Evolutionary conservation across 2,888 invertebrate species (phyloP), one percentile per base, ranked within the genome.

Genomic region (Aphelenchoides bicaudatus): DNA sequence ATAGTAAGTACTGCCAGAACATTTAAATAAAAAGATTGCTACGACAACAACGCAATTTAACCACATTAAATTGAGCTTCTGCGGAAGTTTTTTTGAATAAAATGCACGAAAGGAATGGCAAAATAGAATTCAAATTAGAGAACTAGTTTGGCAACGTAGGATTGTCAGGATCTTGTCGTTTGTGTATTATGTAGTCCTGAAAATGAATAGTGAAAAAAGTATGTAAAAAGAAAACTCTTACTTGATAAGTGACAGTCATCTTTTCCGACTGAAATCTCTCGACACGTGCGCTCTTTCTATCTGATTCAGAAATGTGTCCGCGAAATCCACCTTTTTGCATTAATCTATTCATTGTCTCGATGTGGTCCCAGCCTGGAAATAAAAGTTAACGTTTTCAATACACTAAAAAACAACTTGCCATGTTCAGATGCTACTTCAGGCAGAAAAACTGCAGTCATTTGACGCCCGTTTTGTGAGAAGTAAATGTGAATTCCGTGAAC

Each of bases 371-470:
- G 75, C 94, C 94, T 94, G 82, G 23, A 83, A 58, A 39, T 13
- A 62, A 48, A 8, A 16, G 46, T 43, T 51, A 13, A 50, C 3
- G 3, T 3, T 59, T 3, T 6, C 25, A 51, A 13, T 8, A 39
- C 19, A 58, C 47, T n/a, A 61, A 2, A n/a, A 34, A 59, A 58
- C 21, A 16, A n/a, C 59, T 39, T 80, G 90, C 93, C 96, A 88
- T 98, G 96, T 82, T 98, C 96, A 55, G 88, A 86, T 70, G 96
- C 93, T 72, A 98, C 94, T 84, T 96, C 91, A 54, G 98, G 98
- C 81, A 98, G 85, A 82, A 94, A 99, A 67, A 98, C 99, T 78
- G 98, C 96, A 68, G 92, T 93, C 78, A 91, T 87, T 80, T 57
- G 25, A 6, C 58, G 58, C 13, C 65, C 67, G 51, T 90, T 91